Base-by-base conservation (phyloP, 2,113 vertebrate species). In the Myotis brandtii region DNA sequence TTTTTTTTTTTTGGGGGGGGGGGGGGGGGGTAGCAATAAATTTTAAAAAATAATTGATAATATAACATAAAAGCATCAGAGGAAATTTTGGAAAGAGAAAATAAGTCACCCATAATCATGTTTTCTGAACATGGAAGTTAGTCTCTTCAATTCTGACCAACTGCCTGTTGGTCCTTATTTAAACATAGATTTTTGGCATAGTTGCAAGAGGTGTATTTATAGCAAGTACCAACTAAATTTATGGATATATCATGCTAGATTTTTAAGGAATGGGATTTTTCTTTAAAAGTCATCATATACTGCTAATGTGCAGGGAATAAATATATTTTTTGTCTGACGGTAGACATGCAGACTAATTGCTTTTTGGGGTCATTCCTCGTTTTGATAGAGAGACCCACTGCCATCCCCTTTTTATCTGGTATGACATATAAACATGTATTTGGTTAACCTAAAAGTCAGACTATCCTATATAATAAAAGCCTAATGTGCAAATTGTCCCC, bases 261-360 rank as follows among this genome's bases (percentile, higher is more conserved):
- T 89, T 90, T 90, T 81, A 93, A 96, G 54, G 46, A 67, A 54
- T 77, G 27, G 14, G 5, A 30, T 56, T 97, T 95, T 96, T 90
- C 56, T 95, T 92, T 88, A 80, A 96, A 91, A 86, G 59, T 66
- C 34, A 89, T 30, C 40, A 18, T 80, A 85, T 77, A 9, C 17
- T 81, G 5, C 9, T 89, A 88, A 82, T 40, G 25, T 81, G 69
- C 34, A 84, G 84, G 46, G 5, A 85, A 83, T 64, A 27, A 88
- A 64, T 73, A 27, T 1, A 59, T 48, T 64, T 88, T 92, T 95
- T 13, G 50, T 93, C 64, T 54, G 56, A 85, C 21, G 76, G 17
- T 73, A 86, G 48, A 34, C 62, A 67, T 43, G 83, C 52, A 69
- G 40, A 66, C 40, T 23, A 69, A 40, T 75, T 92, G 83, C 40